These are phyloP conservation scores for Ips nitidus DNA, from an alignment of 1,140 invertebrate species.

Conservation along the genomic window DNA sequence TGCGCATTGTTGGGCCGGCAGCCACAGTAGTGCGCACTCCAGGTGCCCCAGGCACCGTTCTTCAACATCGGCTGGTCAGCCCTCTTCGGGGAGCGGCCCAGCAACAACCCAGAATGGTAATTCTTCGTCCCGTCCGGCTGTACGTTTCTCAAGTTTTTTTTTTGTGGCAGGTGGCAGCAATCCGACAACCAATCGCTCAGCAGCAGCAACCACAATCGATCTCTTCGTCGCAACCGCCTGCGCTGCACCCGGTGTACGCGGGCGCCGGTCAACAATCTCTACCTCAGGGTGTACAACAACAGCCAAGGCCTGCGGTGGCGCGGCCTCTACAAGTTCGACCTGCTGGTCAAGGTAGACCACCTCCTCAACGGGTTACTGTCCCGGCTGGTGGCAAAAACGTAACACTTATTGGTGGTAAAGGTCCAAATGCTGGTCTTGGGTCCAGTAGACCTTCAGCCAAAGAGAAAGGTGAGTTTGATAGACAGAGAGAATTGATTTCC, in stretches of 20 bases:
- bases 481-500: not conserved
- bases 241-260: constrained; percentile 50
- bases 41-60: constrained; percentile 52
- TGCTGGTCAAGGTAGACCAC: constrained; percentile 24
- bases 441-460: constrained; percentile 23
- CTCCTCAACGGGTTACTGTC: constrained; percentile 14
- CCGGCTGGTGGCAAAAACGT: constrained; percentile 19
- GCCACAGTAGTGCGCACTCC: constrained; percentile 53
- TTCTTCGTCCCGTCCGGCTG: not conserved
- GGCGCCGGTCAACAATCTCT: constrained; percentile 11
- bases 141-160: not conserved
- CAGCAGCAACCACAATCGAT: constrained; percentile 36
- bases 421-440: not conserved
- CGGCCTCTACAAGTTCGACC: constrained; percentile 45
- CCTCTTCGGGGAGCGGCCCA: constrained; percentile 44
- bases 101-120: constrained; percentile 35
- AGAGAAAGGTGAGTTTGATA: constrained; percentile 26
- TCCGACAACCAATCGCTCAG: constrained; percentile 11
- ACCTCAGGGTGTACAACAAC: constrained; percentile 17
- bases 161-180: constrained; percentile 12
- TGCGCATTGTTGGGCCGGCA: constrained; percentile 60
- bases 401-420: constrained; percentile 15
- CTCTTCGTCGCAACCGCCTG: constrained; percentile 50
- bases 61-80: constrained; percentile 56
- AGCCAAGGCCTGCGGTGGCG: constrained; percentile 36